phyloP scores from a whole-genome alignment of 2,797 vertebrate genomes.

The Threskiornis aethiopicus region DNA sequence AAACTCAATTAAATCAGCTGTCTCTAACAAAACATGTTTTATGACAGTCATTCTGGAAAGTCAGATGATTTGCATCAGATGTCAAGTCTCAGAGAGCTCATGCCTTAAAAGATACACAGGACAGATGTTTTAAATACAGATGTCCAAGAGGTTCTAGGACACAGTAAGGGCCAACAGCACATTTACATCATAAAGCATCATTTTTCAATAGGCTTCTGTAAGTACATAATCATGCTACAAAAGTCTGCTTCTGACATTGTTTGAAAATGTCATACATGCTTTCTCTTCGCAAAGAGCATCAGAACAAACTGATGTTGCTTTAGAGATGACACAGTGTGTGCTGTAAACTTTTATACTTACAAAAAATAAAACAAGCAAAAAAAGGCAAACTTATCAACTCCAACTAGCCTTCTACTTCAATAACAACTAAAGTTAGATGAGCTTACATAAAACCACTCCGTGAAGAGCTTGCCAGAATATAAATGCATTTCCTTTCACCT shows the following conservation, averaged over 20 bases:
- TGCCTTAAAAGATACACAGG: neutral
- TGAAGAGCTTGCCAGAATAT: neutral
- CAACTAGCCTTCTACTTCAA: neutral
- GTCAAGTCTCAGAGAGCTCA: neutral
- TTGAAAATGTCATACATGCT: neutral
- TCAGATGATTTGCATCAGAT: neutral
- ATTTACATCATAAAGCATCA: neutral
- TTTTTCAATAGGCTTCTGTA: neutral
- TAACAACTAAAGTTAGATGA: neutral
- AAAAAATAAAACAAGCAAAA: neutral
- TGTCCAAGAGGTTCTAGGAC: neutral
- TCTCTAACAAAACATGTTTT: neutral
- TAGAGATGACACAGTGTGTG: neutral
- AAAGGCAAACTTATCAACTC: neutral
- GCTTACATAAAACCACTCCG: neutral
- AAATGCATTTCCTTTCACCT: slow-evolving; percentile 34
- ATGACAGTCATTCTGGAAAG: neutral
- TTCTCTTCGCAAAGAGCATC: neutral
- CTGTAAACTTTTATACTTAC: neutral
- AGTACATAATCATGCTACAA: neutral
- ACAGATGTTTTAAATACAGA: neutral
- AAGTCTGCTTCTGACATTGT: neutral
- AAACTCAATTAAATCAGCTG: neutral
- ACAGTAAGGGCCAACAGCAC: neutral
- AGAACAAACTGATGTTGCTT: neutral